Conservation (phyloP, 2,113 vertebrate species). For the Taxidea taxus region DNA sequence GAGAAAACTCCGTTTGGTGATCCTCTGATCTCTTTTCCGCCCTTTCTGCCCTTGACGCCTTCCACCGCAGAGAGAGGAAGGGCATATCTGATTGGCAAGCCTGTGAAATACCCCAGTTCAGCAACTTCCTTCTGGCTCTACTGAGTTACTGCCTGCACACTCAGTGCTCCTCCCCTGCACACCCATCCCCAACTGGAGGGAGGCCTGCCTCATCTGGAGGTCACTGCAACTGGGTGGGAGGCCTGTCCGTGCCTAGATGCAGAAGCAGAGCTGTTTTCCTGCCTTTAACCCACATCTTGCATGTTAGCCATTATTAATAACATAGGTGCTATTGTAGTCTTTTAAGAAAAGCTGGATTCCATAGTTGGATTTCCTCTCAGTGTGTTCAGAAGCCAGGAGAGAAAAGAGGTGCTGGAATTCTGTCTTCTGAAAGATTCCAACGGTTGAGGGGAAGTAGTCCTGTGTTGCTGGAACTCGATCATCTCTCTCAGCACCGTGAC, state of each 20-base stretch:
- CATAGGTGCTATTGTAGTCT: background rate
- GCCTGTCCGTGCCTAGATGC: background rate
- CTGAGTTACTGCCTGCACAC: no score
- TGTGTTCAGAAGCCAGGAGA: background rate
- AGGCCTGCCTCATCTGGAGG: background rate
- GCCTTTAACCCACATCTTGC: fast-evolving
- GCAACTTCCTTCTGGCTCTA: background rate
- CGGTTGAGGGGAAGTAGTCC: fast-evolving
- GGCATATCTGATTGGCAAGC: fast-evolving
- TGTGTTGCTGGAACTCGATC: fast-evolving
- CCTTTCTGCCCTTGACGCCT: background rate
- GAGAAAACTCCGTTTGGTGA: fast-evolving
- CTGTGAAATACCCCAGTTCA: background rate
- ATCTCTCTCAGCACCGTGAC: fast-evolving
- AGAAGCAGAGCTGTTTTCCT: background rate
- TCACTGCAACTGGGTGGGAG: background rate
- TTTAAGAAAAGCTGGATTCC: no score
- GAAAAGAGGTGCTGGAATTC: no score
- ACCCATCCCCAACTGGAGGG: fast-evolving
- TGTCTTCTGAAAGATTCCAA: background rate
- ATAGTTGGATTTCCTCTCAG: fast-evolving
- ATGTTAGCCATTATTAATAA: fast-evolving
- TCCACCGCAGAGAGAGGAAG: no score
- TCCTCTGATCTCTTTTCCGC: no score
- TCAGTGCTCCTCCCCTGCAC: background rate